phyloP scores from a whole-genome alignment of 2,888 invertebrate species.

The Halictus quadricinctus region DNA sequence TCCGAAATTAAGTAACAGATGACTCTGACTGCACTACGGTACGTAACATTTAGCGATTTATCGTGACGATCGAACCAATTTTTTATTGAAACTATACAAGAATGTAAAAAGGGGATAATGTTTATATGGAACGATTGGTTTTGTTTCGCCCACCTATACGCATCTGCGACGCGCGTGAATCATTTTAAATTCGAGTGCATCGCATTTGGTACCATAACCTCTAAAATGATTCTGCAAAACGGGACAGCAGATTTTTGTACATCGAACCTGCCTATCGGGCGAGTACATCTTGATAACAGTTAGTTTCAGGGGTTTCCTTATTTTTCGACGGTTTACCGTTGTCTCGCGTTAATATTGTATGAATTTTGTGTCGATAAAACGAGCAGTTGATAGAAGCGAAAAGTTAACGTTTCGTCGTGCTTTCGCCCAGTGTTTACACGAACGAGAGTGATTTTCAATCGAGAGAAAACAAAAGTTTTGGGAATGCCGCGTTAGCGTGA shows the following conservation, averaged over 20 bases:
- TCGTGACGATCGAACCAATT: not conserved
- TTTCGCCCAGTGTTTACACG: not conserved
- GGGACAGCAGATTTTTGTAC: not conserved
- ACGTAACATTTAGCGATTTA: not conserved
- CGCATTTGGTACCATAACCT: slow-evolving; percentile 17
- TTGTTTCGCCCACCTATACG: not conserved
- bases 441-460: too few species aligned
- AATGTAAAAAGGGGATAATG: not conserved
- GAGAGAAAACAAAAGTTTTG: not conserved
- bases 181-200: slow-evolving; percentile 4
- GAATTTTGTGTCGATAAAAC: not conserved
- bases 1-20: slow-evolving; percentile 33
- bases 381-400: not conserved
- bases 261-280: not conserved
- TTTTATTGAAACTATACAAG: not conserved
- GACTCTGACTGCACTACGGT: slow-evolving; percentile 20
- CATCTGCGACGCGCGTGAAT: not conserved
- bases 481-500: not conserved
- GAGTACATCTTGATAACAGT: not conserved
- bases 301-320: not conserved
- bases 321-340: not conserved
- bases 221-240: slow-evolving; percentile 7
- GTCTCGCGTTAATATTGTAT: too few species aligned
- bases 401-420: not conserved
- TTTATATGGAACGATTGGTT: not conserved